Percentiles rank a stretch among this genome's conserved stretches.
These are phyloP conservation scores for Bilobella aurantiaca DNA, from an alignment of 1,140 invertebrate species.

Conservation along the genomic window DNA sequence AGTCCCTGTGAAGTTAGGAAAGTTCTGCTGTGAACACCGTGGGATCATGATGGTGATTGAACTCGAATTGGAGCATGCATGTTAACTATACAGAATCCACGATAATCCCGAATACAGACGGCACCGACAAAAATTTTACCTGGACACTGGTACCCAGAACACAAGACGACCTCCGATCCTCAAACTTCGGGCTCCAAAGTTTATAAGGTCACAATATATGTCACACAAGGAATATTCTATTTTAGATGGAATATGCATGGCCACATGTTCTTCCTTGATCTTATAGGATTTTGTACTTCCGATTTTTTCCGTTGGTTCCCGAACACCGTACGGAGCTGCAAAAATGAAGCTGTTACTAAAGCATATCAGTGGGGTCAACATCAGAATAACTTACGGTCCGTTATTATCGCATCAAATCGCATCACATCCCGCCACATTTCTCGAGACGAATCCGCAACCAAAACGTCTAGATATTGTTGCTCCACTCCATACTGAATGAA, in stretches of 20 bases:
- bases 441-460: slow-evolving; percentile 79
- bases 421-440: slow-evolving; percentile 62
- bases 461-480: slow-evolving; percentile 68
- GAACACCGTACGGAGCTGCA: slow-evolving; percentile 87
- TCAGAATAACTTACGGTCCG: slow-evolving; percentile 68
- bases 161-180: slow-evolving; percentile 65
- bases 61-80: no score
- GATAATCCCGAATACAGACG: no score
- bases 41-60: no score
- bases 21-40: no score
- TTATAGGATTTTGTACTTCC: slow-evolving; percentile 47
- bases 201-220: slow-evolving; percentile 70
- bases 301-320: slow-evolving; percentile 78
- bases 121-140: slow-evolving; percentile 44
- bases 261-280: slow-evolving; percentile 51
- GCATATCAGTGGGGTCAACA: no score
- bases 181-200: slow-evolving; percentile 67
- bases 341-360: slow-evolving; percentile 34
- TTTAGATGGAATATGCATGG: slow-evolving; percentile 71
- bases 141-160: slow-evolving; percentile 82
- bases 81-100: no score
- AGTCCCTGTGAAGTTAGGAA: no score
- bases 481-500: slow-evolving; percentile 72
- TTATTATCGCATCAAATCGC: slow-evolving; percentile 75
- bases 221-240: slow-evolving; percentile 69